Evolutionary conservation across 2,888 invertebrate genomes (phyloP), one percentile per base, ranked within the genome.

Genomic region (Cataglyphis livida): DNA sequence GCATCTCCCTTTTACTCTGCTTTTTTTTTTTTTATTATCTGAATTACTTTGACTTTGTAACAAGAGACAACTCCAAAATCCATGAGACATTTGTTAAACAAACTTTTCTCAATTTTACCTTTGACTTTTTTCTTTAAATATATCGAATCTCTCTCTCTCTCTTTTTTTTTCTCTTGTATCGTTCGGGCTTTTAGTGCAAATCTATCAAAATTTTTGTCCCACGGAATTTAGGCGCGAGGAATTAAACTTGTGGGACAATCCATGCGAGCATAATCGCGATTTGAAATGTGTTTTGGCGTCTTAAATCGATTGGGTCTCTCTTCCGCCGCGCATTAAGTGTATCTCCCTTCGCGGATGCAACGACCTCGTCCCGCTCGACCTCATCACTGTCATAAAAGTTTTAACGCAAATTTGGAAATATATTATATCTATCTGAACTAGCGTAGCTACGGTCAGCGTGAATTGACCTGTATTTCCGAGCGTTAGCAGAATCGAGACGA

Each of bases 381-480:
- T 21, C 41, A 28, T 28, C 57, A 12, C 38, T 32, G 41, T n/a
- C 41, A 54, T 44, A 71, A 48, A 9, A 57, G 28, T 70, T 75
- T 78, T 73, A 71, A 79, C 73, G 73, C 44, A 79, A 59, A 73
- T 71, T 78, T 41, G 25, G 25, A 79, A 66, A 78, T 59, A 25
- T 12, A 64, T 48, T 61, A 51, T 75, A 65, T 38, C 35, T 44
- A 32, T 44, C 25, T 10, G 1, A 7, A 21, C 12, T 18, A n/a
- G 71, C 44, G 32, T 61, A 41, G 57, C 7, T 0, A 48, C n/a
- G 65, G 64, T 57, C 59, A 57, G 76, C 57, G 75, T 61, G 76
- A 85, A 88, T 86, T 88, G 88, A 86, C 88, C 88, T 88, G 83
- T 83, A 88, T 88, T 87, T 86, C 51, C 41, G 74, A 83, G 65